Conservation (phyloP, 2,888 invertebrate genomes). For the Orthonevra nobilis region DNA sequence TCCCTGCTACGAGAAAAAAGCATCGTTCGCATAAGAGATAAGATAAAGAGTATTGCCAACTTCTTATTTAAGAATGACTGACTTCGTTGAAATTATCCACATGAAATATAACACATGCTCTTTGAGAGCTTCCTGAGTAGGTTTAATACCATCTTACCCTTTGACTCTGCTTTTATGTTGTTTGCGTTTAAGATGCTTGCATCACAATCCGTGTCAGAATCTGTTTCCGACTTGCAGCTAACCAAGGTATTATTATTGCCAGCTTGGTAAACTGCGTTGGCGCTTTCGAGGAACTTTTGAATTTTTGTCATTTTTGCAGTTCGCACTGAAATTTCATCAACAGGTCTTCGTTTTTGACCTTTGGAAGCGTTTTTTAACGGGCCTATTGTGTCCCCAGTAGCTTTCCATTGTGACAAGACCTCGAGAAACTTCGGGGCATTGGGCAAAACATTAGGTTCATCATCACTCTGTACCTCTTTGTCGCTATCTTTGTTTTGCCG, state of each 20-base stretch:
- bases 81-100: too few relatives aligned
- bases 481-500: constrained; percentile 73
- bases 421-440: constrained; percentile 75
- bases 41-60: too few relatives aligned
- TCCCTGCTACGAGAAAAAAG: too few relatives aligned
- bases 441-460: constrained; percentile 80
- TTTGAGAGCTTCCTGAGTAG: too few relatives aligned
- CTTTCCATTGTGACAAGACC: constrained; percentile 78
- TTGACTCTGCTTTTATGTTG: constrained; percentile 63
- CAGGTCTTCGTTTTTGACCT: constrained; percentile 74
- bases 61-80: too few relatives aligned
- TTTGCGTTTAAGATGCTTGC: constrained; percentile 49
- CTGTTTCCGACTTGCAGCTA: constrained; percentile 72
- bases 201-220: constrained; percentile 69
- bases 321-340: constrained; percentile 74
- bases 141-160: too few relatives aligned
- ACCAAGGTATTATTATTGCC: constrained; percentile 27
- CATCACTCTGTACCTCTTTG: constrained; percentile 76
- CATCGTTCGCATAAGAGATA: too few relatives aligned
- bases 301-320: constrained; percentile 77
- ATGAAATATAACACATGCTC: too few relatives aligned
- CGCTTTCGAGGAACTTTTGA: constrained; percentile 76
- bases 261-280: constrained; percentile 44
- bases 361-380: constrained; percentile 27
- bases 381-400: constrained; percentile 76